Base-by-base conservation (phyloP, 1,140 invertebrate species). In the Zaprionus nigranus region DNA sequence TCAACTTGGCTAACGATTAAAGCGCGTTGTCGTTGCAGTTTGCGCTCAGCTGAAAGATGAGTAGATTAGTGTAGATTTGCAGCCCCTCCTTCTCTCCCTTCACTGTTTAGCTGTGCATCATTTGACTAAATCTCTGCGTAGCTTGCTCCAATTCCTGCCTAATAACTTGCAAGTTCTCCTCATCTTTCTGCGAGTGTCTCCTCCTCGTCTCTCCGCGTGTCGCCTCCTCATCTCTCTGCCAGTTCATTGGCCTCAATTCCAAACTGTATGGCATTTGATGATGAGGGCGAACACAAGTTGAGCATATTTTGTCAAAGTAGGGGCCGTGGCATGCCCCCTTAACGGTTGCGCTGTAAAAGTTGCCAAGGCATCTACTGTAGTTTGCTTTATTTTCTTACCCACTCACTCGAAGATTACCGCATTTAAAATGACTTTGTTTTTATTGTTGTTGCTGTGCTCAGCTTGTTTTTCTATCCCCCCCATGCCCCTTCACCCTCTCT, bases 201-300 rank as follows among this genome's bases (percentile, higher is more conserved):
- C 13, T 5, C 5, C 13, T 1, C 15, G 0, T 43, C 38, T 43
- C 40, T 11, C 40, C 5, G 22, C 40, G 56, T 28, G 36, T 49
- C 28, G 0, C 26, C 63, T 30, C 28, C 7, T 30, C 62, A 40
- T 22, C 36, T 56, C 53, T 77, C 49, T 61, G 38, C 40, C 51
- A 90, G 88, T 85, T 91, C 90, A 70, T 91, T 91, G 84, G 67
- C 86, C 88, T 53, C 82, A 71, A 65, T 85, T 82, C 71, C 26
- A 20, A 74, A 64, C 60, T 75, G 61, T 62, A 69, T 70, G 43
- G 59, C 72, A 70, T 75, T 71, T 71, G 60, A 65, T 64, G 73
- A 65, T 36, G 53, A 59, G 73, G 73, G 73, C 73, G 66, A 46
- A 17, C n/a, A 13, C 26, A 28, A 54, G 54, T 9, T n/a, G 24